Base-by-base conservation (phyloP, 2,113 vertebrate species). In the Strix aluco region DNA sequence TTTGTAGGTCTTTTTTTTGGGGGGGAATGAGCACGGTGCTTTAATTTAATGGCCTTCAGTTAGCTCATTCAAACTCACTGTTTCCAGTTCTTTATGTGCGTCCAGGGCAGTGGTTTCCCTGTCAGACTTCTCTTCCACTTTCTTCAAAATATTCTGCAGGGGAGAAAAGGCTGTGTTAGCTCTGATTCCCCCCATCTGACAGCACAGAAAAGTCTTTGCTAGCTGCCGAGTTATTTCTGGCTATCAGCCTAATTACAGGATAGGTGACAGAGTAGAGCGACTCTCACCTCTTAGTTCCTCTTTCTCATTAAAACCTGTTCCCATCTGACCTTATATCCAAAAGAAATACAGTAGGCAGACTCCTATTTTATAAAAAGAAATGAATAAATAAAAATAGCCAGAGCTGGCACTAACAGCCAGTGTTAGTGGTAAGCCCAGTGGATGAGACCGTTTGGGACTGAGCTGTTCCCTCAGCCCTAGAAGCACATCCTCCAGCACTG, bases 61-160 rank as follows among this genome's bases (percentile, higher is more conserved):
- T 84, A 73, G 34, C 23, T 80, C 30, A 40, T 65, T 69, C 40
- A 71, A 61, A 92, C 97, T 97, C 98, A 99, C 99, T 97, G 98
- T 98, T 95, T 99, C 99, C 95, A 99, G 98, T 70, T 99, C 98
- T 75, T 98, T 98, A 96, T 99, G 99, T 61, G 99, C 99, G 2
- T 99, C 99, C 88, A 99, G 97, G 17, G 99, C 99, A 3, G 98
- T 99, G 62, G 88, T 86, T 87, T 99, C 99, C 3, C 98, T 98
- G 73, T 99, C 98, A 7, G 99, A 99, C 61, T 98, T 97, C 90
- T 99, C 99, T 63, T 99, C 99, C 36, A 98, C 99, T 95, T 99
- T 99, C 98, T 99, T 99, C 94, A 99, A 97, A 94, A 99, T 99
- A 90, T 99, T 99, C 99, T 99, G 93, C 15, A 86, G 49, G 62